Percentiles rank a stretch among this genome's conserved stretches.
These are phyloP conservation scores for Aporophyla lueneburgensis DNA, from an alignment of 2,888 invertebrate genomes.

Conservation along the genomic window DNA sequence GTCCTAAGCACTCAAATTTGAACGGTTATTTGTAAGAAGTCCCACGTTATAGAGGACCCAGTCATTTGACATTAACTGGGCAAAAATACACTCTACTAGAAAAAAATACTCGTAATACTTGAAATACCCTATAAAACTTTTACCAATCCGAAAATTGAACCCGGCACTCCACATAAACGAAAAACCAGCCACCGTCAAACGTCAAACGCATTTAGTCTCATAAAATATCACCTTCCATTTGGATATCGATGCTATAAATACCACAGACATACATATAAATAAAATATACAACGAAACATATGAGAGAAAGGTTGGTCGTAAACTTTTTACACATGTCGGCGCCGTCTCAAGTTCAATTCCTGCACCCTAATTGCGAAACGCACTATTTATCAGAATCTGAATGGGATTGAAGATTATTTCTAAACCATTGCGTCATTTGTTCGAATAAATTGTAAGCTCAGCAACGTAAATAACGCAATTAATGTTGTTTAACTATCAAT, in stretches of 20 bases:
- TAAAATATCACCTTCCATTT: conserved; percentile 2
- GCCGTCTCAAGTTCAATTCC: conserved; percentile 46
- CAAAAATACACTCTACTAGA: no score
- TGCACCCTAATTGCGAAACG: no score
- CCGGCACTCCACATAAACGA: neutral
- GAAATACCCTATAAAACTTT: neutral
- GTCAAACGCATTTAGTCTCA: neutral
- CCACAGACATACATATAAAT: conserved; percentile 28
- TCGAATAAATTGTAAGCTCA: no score
- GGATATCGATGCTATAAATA: conserved; percentile 34
- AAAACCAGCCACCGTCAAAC: neutral
- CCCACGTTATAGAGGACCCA: neutral
- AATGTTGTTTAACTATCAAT: no score
- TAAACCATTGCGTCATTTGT: no score
- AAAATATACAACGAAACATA: conserved; percentile 48
- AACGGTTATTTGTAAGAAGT: neutral
- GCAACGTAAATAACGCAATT: no score
- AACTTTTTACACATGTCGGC: conserved; percentile 45
- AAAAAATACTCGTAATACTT: neutral
- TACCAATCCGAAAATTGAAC: neutral
- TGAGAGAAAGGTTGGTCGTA: conserved; percentile 47
- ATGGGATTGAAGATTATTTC: no score
- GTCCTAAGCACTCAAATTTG: no score
- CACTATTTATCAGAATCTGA: no score
- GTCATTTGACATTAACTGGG: neutral